A percentile compares a stretch with the other conserved stretches of the same genome.
phyloP scores from a whole-genome alignment of 2,888 invertebrate genomes.

The Geotrupes spiniger region DNA sequence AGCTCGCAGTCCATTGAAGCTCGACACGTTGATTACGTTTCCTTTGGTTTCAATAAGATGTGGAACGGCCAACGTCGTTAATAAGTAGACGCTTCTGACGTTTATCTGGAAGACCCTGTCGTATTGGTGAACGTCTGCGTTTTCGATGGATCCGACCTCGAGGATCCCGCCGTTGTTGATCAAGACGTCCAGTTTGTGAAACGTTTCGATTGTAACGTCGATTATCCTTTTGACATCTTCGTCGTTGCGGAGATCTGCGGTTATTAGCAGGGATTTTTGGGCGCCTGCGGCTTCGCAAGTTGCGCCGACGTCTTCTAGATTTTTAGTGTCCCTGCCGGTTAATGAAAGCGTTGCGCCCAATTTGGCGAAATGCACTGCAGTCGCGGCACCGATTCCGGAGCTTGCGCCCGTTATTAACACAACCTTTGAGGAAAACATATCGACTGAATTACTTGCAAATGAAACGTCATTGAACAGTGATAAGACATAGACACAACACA shows the following conservation, averaged over 20 bases:
- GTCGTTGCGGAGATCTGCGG: slow-evolving; percentile 74
- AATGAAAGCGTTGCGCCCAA: slow-evolving; percentile 73
- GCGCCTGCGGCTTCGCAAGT: slow-evolving; percentile 53
- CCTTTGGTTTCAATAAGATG: slow-evolving; percentile 80
- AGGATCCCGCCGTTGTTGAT: slow-evolving; percentile 89
- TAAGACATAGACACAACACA: too few relatives aligned
- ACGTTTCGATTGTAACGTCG: slow-evolving; percentile 69
- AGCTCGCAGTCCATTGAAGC: slow-evolving; percentile 86
- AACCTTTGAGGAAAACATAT: slow-evolving; percentile 71
- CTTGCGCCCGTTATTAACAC: slow-evolving; percentile 77
- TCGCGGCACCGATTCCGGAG: slow-evolving; percentile 82
- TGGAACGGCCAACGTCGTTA: slow-evolving; percentile 86
- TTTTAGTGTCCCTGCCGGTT: slow-evolving; percentile 68
- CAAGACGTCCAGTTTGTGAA: slow-evolving; percentile 75
- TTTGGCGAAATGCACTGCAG: slow-evolving; percentile 72
- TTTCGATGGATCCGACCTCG: slow-evolving; percentile 80
- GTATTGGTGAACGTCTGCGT: slow-evolving; percentile 79
- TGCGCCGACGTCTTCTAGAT: slow-evolving; percentile 61
- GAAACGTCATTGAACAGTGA: too few relatives aligned
- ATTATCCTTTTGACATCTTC: slow-evolving; percentile 69
- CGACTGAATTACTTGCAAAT: too few relatives aligned
- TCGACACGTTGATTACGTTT: slow-evolving; percentile 94
- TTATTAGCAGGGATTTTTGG: slow-evolving; percentile 57
- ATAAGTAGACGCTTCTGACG: slow-evolving; percentile 74
- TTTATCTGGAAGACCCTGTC: slow-evolving; percentile 89